Percentiles rank a stretch among this genome's conserved stretches.
Conservation (phyloP, 2,113 vertebrate species). For the Panurus biarmicus region DNA sequence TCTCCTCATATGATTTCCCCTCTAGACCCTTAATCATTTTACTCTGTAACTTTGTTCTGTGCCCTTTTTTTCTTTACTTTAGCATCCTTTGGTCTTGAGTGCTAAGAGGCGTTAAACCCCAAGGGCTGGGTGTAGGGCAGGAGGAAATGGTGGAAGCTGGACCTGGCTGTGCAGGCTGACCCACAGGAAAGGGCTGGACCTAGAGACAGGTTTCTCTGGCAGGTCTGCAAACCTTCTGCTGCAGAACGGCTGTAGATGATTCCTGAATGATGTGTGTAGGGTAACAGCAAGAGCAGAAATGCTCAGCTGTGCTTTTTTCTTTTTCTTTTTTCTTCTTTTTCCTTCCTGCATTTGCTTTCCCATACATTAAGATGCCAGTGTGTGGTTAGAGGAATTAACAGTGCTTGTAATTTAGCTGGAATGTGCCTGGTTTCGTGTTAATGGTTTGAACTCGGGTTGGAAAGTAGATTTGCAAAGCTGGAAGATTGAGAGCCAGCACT, state of each 20-base stretch:
- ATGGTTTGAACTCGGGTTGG: background rate
- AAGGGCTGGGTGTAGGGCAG: background rate
- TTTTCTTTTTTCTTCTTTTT: background rate
- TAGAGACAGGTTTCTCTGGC: background rate
- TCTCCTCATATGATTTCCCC: background rate
- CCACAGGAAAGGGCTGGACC: background rate
- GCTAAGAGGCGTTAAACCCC: background rate
- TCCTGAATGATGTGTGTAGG: background rate
- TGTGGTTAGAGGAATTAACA: background rate
- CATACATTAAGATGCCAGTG: background rate
- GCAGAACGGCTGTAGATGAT: background rate
- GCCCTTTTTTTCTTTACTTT: background rate
- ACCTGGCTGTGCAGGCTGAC: background rate
- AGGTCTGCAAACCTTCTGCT: background rate
- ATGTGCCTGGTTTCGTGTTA: background rate
- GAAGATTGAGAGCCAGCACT: background rate
- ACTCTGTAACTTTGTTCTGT: background rate
- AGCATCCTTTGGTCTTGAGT: background rate
- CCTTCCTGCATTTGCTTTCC: background rate
- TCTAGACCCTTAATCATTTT: background rate
- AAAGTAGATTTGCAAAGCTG: background rate
- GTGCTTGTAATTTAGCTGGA: background rate
- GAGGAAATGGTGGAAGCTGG: background rate
- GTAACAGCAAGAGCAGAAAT: background rate
- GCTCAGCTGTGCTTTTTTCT: background rate